Evolutionary conservation across 2,113 vertebrate genomes (phyloP).

Genomic region (Lamprologus lemairii): DNA sequence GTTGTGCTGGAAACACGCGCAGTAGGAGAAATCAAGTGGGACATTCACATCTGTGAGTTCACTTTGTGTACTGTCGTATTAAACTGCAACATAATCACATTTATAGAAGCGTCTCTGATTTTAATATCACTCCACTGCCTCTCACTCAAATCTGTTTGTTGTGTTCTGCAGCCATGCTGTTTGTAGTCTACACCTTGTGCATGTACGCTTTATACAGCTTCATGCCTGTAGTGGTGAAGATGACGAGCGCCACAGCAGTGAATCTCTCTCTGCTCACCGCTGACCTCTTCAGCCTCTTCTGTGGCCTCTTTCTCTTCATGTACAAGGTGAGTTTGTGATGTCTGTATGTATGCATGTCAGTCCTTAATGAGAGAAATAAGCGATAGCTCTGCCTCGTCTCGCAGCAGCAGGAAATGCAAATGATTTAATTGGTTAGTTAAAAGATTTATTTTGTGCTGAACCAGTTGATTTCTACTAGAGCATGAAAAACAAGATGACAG

Average conservation of each 20-base stretch:
- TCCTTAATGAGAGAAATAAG: background rate
- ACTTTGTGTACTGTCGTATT: background rate
- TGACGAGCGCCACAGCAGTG: constrained; percentile 87
- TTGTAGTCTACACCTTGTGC: constrained; percentile 79
- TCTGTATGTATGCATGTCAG: background rate
- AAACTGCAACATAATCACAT: background rate
- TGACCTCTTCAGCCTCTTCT: constrained; percentile 94
- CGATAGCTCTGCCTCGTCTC: accelerated
- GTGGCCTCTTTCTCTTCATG: constrained; percentile 85
- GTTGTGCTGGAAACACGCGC: constrained; percentile 76
- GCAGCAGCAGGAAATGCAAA: background rate
- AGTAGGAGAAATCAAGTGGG: constrained; percentile 74
- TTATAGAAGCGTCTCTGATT: accelerated
- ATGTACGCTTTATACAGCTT: constrained; percentile 92
- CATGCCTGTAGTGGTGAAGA: constrained; percentile 87
- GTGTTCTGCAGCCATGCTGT: constrained; percentile 73
- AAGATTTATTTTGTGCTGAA: background rate
- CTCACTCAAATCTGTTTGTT: background rate
- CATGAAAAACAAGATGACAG: background rate
- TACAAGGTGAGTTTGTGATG: constrained; percentile 73
- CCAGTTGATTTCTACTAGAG: accelerated
- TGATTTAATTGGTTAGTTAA: background rate
- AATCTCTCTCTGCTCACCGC: constrained; percentile 92
- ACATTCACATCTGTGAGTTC: constrained; percentile 77
- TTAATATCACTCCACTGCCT: accelerated